Evolutionary conservation across 2,113 vertebrate genomes (phyloP), one percentile per base, ranked within the genome.

Genomic region (Cardinalis cardinalis): DNA sequence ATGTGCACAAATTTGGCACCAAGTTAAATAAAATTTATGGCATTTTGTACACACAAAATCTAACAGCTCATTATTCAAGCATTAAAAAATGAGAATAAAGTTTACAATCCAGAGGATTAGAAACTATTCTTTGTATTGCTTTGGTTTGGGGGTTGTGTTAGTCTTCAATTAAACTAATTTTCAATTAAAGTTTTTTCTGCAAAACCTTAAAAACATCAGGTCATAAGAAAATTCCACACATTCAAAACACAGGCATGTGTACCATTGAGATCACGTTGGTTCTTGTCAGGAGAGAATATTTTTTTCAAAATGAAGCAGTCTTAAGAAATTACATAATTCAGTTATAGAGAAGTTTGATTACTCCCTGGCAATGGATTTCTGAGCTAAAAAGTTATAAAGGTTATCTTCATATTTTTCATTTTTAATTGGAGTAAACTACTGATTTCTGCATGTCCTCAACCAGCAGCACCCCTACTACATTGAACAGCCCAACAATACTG

Each of bases 231-330:
- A 88, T 32, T 48, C 40, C 56, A 63, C 1, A 2, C 10, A 23
- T 44, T 83, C n/a, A 83, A 83, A 85, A 52, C 29, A 68, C 6
- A 61, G 12, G 29, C 1, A 5, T 25, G 1, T n/a, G 12, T 38
- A 48, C 40, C 4, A 1, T 64, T 76, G 51, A 53, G n/a, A 61
- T 79, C 63, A 65, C 0, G 0, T 32, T 31, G 7, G 28, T 44
- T 63, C 60, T 86, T 73, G 25, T 64, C 40, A 71, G n/a, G 14
- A 73, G 9, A 89, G 19, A 18, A 48, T 9, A 5, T 34, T 76
- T 72, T 65, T 59, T 56, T 48, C 40, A 73, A 55, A 92, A 63
- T 38, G 1, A 70, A 65, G 49, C 6, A 75, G 18, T 53, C 32
- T 29, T 66, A 34, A 58, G 36, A 64, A 77, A 76, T 19, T 58